Conservation (phyloP, 2,888 invertebrate species). For the Calameuta idolon region DNA sequence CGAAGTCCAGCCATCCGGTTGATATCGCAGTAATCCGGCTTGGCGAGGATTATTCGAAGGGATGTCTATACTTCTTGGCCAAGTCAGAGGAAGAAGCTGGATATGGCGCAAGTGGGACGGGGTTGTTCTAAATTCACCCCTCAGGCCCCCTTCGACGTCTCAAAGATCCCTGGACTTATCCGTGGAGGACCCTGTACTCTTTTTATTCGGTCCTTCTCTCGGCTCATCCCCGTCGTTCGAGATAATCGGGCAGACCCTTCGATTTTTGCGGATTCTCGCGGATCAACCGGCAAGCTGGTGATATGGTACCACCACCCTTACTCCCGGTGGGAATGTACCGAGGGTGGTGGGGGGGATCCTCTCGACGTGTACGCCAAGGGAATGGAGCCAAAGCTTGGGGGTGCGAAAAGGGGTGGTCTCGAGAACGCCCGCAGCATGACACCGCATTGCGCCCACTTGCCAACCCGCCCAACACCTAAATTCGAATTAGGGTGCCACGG, state of each 20-base stretch:
- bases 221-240: neutral
- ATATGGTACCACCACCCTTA: neutral
- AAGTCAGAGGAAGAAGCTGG: neutral
- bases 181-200: neutral
- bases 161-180: neutral
- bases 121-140: neutral
- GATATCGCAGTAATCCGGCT: neutral
- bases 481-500: conserved; percentile 61
- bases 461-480: conserved; percentile 62
- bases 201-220: neutral
- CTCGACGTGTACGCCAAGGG: neutral
- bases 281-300: neutral
- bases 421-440: conserved; percentile 60
- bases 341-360: neutral
- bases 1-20: neutral
- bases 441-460: conserved; percentile 63
- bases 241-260: neutral
- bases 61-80: neutral
- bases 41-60: neutral
- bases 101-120: neutral
- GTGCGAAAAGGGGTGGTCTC: conserved; percentile 15
- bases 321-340: neutral
- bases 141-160: neutral
- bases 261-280: neutral
- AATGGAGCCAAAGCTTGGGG: neutral